Conservation (phyloP, 2,113 vertebrate genomes). For the Orientallactaga bullata region DNA sequence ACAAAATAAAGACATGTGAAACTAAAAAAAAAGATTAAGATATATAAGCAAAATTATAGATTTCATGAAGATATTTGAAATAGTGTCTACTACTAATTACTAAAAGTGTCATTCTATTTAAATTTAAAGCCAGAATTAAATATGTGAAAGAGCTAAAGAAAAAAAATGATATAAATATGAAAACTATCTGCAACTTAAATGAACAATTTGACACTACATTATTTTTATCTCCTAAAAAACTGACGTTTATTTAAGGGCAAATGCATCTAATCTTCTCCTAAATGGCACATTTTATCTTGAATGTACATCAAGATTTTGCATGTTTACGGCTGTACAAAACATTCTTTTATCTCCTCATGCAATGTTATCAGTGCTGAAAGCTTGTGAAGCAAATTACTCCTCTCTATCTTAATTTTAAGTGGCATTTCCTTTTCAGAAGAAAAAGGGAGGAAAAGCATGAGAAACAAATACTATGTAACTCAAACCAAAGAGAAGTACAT, state of each 20-base stretch:
- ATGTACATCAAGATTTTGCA: conserved; percentile 53
- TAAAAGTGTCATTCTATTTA: background rate
- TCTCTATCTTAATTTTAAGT: conserved; percentile 74
- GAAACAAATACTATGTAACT: background rate
- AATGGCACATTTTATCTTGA: conserved; percentile 75
- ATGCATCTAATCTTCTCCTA: conserved; percentile 60
- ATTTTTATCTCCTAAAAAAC: background rate
- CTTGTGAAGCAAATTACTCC: conserved; percentile 78
- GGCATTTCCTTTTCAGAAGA: conserved; percentile 4
- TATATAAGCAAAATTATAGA: background rate
- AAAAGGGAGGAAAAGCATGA: background rate
- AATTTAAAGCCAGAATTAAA: conserved; percentile 29
- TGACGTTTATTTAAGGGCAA: conserved; percentile 60
- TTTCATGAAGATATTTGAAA: background rate
- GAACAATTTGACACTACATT: conserved; percentile 30
- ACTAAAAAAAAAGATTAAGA: conserved; percentile 6
- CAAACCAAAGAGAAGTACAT: background rate
- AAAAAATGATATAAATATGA: background rate
- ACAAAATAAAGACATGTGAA: conserved; percentile 63
- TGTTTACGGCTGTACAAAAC: conserved; percentile 74
- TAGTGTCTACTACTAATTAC: background rate
- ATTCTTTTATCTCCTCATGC: conserved; percentile 75
- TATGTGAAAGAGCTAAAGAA: background rate
- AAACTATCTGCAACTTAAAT: background rate
- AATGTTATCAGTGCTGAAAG: conserved; percentile 78